phyloP scores from a whole-genome alignment of 2,113 vertebrate genomes.

The Arothron firmamentum region DNA sequence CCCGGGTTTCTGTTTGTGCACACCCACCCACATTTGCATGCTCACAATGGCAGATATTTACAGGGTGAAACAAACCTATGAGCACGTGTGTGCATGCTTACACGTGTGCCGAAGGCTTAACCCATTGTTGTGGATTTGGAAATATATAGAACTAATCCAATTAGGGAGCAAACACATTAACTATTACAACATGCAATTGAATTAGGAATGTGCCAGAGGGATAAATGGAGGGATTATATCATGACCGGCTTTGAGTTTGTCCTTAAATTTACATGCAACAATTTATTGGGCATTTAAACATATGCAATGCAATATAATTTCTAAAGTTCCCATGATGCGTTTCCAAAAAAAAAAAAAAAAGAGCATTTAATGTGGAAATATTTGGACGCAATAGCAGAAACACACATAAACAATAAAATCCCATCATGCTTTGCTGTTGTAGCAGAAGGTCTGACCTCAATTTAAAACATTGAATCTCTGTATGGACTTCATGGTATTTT shows the following conservation, averaged over 20 bases:
- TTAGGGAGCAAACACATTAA: conserved; percentile 41
- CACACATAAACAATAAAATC: neutral
- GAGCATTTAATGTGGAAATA: neutral
- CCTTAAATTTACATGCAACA: neutral
- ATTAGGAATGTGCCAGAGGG: conserved; percentile 19
- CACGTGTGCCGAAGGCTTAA: conserved; percentile 32
- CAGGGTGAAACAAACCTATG: conserved; percentile 2
- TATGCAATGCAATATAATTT: neutral
- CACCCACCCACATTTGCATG: conserved; percentile 26
- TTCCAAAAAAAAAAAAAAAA: too few species aligned
- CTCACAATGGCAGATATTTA: conserved; percentile 13
- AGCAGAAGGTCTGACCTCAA: neutral
- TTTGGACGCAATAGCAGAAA: neutral
- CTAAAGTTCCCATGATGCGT: too few species aligned
- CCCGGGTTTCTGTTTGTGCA: conserved; percentile 7
- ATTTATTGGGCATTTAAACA: neutral
- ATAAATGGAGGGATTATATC: conserved; percentile 1
- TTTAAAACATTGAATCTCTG: neutral
- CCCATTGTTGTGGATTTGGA: conserved; percentile 38
- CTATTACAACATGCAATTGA: conserved; percentile 16
- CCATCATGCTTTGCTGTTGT: neutral
- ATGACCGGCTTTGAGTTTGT: neutral
- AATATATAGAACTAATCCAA: conserved; percentile 53
- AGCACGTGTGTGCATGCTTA: conserved; percentile 13
- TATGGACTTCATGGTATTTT: neutral